Percentiles rank a stretch among this genome's conserved stretches.
Conservation (phyloP, 2,797 vertebrate species). For the Protosalanx chinensis region DNA sequence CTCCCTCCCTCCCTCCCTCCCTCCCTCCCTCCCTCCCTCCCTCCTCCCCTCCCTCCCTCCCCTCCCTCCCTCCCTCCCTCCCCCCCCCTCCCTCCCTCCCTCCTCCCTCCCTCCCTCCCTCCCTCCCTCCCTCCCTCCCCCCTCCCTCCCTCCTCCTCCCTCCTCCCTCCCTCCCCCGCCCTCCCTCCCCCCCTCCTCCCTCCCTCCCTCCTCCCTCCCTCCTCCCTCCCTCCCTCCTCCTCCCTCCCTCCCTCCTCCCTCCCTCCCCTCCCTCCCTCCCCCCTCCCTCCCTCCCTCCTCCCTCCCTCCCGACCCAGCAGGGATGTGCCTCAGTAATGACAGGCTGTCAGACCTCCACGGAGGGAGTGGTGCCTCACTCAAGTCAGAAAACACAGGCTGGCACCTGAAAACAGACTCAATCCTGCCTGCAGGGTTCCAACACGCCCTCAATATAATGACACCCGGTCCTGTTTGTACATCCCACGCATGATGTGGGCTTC, state of each 20-base stretch:
- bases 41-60: background rate
- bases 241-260: constrained; percentile 14
- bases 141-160: constrained; percentile 11
- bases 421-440: background rate
- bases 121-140: background rate
- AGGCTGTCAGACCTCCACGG: constrained; percentile 34
- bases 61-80: background rate
- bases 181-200: too few species aligned
- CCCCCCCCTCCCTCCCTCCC: constrained; percentile 12
- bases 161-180: background rate
- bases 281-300: constrained; percentile 2
- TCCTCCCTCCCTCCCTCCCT: background rate
- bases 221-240: constrained; percentile 6
- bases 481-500: too few species aligned
- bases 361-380: constrained; percentile 20
- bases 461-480: background rate
- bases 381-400: background rate
- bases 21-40: background rate
- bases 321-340: constrained; percentile 37
- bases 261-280: constrained; percentile 25
- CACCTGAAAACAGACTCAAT: background rate
- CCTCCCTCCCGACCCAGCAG: constrained; percentile 29
- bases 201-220: background rate
- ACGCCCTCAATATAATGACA: background rate
- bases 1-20: background rate